phyloP scores from a whole-genome alignment of 2,113 vertebrate genomes.

The Riparia riparia region DNA sequence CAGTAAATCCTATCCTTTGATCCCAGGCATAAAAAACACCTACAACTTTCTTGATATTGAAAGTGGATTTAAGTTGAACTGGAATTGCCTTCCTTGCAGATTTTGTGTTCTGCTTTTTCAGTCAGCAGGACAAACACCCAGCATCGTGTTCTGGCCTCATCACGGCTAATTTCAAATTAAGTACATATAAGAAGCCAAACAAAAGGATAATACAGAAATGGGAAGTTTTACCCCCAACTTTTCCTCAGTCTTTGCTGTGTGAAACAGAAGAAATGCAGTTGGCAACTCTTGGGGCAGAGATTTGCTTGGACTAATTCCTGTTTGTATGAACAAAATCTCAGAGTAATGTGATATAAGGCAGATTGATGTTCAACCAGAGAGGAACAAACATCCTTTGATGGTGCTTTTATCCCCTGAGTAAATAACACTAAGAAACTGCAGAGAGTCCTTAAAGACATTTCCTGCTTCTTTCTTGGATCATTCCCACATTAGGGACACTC shows the following conservation, averaged over 20 bases:
- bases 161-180: background rate
- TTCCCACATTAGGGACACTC: background rate
- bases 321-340: background rate
- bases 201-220: background rate
- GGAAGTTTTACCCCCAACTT: background rate
- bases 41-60: background rate
- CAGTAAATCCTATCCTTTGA: background rate
- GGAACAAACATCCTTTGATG: constrained; percentile 46
- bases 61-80: background rate
- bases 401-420: constrained; percentile 17
- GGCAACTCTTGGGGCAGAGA: background rate
- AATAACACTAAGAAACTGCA: background rate
- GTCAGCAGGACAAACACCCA: background rate
- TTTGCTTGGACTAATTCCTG: background rate
- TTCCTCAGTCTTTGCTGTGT: background rate
- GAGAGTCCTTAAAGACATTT: constrained; percentile 13
- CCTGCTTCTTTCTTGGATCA: constrained; percentile 30
- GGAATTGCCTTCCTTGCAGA: background rate
- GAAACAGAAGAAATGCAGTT: background rate
- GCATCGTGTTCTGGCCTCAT: background rate
- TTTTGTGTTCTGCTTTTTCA: background rate
- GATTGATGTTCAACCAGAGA: background rate
- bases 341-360: constrained; percentile 10
- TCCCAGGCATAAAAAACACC: background rate
- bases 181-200: background rate